Evolutionary conservation across 2,888 invertebrate species (phyloP).

Genomic region (Erpobdella octoculata): DNA sequence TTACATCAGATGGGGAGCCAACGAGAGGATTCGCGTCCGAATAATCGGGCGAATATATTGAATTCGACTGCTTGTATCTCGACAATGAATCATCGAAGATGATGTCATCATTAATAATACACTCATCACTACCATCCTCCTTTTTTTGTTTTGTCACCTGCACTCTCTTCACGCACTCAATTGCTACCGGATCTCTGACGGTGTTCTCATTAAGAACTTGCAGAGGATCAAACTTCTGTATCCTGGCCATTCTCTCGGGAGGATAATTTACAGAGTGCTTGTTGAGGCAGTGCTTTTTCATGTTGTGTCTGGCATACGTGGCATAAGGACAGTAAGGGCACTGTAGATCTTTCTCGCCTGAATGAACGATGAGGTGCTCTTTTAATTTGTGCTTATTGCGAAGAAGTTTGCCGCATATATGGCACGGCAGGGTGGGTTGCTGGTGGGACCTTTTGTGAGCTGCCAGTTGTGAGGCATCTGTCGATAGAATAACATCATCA

Average conservation of each 20-base stretch:
- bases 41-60: too few relatives aligned
- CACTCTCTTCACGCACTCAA: conserved; percentile 66
- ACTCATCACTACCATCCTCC: too few relatives aligned
- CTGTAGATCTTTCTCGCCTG: conserved; percentile 22
- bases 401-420: conserved; percentile 23
- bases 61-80: too few relatives aligned
- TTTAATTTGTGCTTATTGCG: conserved; percentile 28
- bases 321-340: conserved; percentile 29
- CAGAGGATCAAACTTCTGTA: conserved; percentile 94
- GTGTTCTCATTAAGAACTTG: conserved; percentile 97
- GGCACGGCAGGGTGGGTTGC: conserved; percentile 21
- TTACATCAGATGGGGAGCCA: too few relatives aligned
- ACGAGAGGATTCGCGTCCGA: too few relatives aligned
- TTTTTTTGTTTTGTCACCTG: too few relatives aligned
- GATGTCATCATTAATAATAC: too few relatives aligned
- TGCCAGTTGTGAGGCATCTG: conserved; percentile 30
- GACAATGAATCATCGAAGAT: too few relatives aligned
- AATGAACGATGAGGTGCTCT: conserved; percentile 27
- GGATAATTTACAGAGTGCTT: conserved; percentile 60
- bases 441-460: conserved; percentile 26
- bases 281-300: conserved; percentile 48
- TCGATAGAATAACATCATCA: too few relatives aligned
- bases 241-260: conserved; percentile 66
- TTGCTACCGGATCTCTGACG: conserved; percentile 89
- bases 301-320: conserved; percentile 36